Evolutionary conservation across 2,113 vertebrate genomes (phyloP).

Genomic region (Pholis gunnellus): DNA sequence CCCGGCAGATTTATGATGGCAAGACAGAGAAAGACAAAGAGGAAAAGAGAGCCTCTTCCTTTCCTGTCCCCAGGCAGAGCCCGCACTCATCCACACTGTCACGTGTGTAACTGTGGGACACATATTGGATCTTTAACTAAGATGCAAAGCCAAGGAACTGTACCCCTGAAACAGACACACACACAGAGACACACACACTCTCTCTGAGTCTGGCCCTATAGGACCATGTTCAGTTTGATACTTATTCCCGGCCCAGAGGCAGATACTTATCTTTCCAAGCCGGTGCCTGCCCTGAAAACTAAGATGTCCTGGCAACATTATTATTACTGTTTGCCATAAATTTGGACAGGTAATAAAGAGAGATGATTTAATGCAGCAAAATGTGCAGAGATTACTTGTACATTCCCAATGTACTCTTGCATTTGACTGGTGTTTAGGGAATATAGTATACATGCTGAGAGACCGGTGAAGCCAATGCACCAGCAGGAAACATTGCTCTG

Average conservation of each 20-base stretch:
- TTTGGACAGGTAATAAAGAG: slow-evolving; percentile 27
- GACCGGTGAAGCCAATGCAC: neutral
- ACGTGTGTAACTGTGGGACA: slow-evolving; percentile 10
- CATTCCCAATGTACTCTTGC: neutral
- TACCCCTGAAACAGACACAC: neutral
- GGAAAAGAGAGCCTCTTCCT: slow-evolving; percentile 24
- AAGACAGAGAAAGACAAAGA: slow-evolving; percentile 45
- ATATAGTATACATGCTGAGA: neutral
- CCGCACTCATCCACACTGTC: slow-evolving; percentile 21
- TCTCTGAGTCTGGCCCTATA: slow-evolving; percentile 1
- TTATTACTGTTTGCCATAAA: slow-evolving; percentile 31
- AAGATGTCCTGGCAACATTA: slow-evolving; percentile 32
- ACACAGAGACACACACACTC: neutral
- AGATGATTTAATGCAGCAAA: slow-evolving; percentile 23
- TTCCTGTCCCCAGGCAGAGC: slow-evolving; percentile 29
- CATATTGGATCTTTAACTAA: slow-evolving; percentile 9
- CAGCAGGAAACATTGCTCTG: slow-evolving; percentile 14
- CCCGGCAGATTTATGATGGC: slow-evolving; percentile 72
- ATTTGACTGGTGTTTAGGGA: neutral
- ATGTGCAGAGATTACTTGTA: slow-evolving; percentile 7
- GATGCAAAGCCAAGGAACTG: neutral
- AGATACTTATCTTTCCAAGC: slow-evolving; percentile 55
- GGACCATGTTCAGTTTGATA: slow-evolving; percentile 64
- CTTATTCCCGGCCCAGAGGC: slow-evolving; percentile 27
- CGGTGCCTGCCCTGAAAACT: slow-evolving; percentile 41